Evolutionary conservation across 2,888 invertebrate species (phyloP), one percentile per base, ranked within the genome.

Genomic region (Aporophyla nigra): DNA sequence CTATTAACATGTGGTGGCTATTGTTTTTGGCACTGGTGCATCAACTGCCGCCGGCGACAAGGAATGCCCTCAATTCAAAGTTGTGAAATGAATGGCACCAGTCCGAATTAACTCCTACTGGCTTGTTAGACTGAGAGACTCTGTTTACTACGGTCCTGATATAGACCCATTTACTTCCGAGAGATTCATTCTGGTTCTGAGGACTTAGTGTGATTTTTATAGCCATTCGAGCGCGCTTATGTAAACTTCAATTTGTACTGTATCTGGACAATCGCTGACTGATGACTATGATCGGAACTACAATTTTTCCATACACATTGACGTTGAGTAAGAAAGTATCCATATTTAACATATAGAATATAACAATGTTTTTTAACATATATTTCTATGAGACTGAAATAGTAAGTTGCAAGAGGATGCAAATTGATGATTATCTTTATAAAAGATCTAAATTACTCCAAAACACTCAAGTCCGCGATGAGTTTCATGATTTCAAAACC

Each of bases 1-100:
- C 83, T 85, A 77, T 71, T 62, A 74, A 82, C 68, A 85, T 65
- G 53, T 70, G 69, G 58, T 53, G 2, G 59, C 61, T 80, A 76
- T 82, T 80, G 69, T 82, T 83, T 83, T 83, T 83, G 83, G 83
- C 83, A 85, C 83, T 74, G 69, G 43, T 70, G 61, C 71, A 70
- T 62, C 21, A 16, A 54, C 69, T 70, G 67, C 67, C 72, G 54
- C 33, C 65, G 63, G 71, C 33, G 68, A 85, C 65, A 58, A 74
- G 59, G 83, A 82, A 83, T 83, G 83, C 71, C 83, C 83, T 63
- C 83, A 62, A 78, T 83, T 51, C 74, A 40, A 59, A 14, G 59
- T 83, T 83, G 83, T 82, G 83, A 67, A 83, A 85, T 83, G 86
- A 82, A 85, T 82, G 74, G 56, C 74, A 72, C n/a, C 40, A 73